Conservation (phyloP, 2,888 invertebrate genomes). For the Parthenolecanium corni region DNA sequence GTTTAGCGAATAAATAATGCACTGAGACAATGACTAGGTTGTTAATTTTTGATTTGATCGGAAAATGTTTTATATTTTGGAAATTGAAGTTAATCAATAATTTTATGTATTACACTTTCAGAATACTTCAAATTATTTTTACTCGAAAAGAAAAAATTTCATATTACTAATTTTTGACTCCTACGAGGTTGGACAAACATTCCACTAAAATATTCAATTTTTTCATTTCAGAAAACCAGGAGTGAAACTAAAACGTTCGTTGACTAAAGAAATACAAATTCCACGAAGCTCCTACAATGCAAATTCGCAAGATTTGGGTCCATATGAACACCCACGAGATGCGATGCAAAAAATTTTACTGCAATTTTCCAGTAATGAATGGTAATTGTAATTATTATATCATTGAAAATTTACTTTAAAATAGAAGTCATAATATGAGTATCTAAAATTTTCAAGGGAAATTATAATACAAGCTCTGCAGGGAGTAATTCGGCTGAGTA, state of each 20-base stretch:
- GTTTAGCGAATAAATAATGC: too few relatives aligned
- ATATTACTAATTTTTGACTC: neutral
- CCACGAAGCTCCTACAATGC: conserved; percentile 27
- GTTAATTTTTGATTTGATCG: too few relatives aligned
- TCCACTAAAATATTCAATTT: neutral
- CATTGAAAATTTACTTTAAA: neutral
- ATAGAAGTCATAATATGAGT: neutral
- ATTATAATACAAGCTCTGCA: conserved; percentile 60
- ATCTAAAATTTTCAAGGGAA: conserved; percentile 47
- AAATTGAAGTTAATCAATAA: too few relatives aligned
- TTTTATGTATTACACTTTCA: too few relatives aligned
- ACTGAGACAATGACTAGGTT: too few relatives aligned
- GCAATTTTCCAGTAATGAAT: conserved; percentile 60
- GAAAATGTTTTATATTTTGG: too few relatives aligned
- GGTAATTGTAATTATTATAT: conserved; percentile 41
- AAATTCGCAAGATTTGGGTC: conserved; percentile 38
- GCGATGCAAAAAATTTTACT: conserved; percentile 50
- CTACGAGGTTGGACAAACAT: neutral
- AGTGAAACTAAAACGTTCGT: conserved; percentile 19
- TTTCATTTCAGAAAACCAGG: conserved; percentile 20
- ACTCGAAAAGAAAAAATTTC: too few relatives aligned
- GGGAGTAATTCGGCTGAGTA: conserved; percentile 54
- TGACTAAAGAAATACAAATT: conserved; percentile 27
- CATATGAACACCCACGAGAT: conserved; percentile 53
- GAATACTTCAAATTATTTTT: too few relatives aligned